Evolutionary conservation across 2,888 invertebrate species (phyloP).

Genomic region (Oscheius myriophilus): DNA sequence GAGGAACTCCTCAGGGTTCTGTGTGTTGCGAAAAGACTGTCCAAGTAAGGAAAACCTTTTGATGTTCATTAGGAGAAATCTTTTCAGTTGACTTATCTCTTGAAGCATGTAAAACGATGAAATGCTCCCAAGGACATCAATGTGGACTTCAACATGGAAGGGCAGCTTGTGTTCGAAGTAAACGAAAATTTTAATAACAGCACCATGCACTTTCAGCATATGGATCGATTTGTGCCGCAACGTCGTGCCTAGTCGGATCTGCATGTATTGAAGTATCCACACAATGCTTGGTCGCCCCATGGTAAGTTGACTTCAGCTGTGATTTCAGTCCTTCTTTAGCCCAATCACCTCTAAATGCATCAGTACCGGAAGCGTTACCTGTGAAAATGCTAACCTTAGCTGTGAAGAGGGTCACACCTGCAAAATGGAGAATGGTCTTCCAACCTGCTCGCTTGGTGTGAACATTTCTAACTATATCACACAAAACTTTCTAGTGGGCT

Average conservation of each 20-base stretch:
- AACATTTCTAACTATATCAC: neutral
- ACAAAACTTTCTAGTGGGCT: neutral
- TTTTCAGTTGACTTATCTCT: too few relatives aligned
- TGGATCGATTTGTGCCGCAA: too few relatives aligned
- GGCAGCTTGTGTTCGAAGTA: too few relatives aligned
- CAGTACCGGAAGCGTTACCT: constrained; percentile 4
- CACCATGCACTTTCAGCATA: too few relatives aligned
- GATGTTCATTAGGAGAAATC: too few relatives aligned
- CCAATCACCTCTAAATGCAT: constrained; percentile 2
- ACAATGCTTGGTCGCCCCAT: constrained; percentile 8
- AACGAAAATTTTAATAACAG: too few relatives aligned
- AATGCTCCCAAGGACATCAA: too few relatives aligned
- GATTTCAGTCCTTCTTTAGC: neutral
- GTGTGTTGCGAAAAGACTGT: neutral
- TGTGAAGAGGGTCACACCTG: constrained; percentile 11
- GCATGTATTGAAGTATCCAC: neutral
- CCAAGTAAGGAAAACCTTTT: too few relatives aligned
- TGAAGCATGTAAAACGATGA: too few relatives aligned
- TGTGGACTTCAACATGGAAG: too few relatives aligned
- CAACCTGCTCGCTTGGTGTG: constrained; percentile 5
- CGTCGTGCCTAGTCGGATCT: too few relatives aligned
- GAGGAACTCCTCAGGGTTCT: constrained; percentile 1
- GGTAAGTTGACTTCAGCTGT: neutral
- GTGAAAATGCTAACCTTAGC: constrained; percentile 11
- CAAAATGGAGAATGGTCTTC: constrained; percentile 7